These are phyloP conservation scores for Rhombomys opimus DNA, from an alignment of 2,113 vertebrate species.

Conservation along the genomic window DNA sequence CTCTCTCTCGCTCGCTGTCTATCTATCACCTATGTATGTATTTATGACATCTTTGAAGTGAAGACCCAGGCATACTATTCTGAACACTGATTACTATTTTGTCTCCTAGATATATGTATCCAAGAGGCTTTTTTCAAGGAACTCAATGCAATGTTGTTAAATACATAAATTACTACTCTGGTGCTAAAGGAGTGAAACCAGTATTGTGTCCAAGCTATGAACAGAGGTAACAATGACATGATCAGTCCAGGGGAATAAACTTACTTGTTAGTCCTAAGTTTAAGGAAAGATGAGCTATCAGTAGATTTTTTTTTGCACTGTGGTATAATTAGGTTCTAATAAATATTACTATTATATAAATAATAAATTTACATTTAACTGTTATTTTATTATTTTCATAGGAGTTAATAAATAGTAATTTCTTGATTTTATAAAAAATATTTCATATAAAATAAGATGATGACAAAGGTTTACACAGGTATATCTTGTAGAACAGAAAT, in stretches of 20 bases:
- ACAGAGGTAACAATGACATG: background rate
- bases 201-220: background rate
- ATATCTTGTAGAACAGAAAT: background rate
- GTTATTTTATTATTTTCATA: conserved; percentile 9
- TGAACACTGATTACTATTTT: background rate
- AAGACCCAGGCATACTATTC: background rate
- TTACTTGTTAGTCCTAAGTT: background rate
- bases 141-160: background rate
- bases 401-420: background rate
- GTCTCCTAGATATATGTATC: background rate
- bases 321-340: background rate
- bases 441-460: background rate
- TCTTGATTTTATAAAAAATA: background rate
- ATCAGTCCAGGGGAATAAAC: background rate
- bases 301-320: background rate
- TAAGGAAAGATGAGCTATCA: background rate
- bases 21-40: background rate
- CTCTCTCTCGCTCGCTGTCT: too few relatives aligned
- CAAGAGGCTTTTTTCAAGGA: background rate
- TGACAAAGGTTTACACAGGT: background rate
- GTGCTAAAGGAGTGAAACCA: background rate
- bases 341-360: background rate
- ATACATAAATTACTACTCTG: background rate
- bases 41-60: background rate
- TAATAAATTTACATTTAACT: background rate